Percentiles rank a stretch among this genome's conserved stretches.
Evolutionary conservation across 1,140 invertebrate species (phyloP).

Genomic region (Ruditapes philippinarum): DNA sequence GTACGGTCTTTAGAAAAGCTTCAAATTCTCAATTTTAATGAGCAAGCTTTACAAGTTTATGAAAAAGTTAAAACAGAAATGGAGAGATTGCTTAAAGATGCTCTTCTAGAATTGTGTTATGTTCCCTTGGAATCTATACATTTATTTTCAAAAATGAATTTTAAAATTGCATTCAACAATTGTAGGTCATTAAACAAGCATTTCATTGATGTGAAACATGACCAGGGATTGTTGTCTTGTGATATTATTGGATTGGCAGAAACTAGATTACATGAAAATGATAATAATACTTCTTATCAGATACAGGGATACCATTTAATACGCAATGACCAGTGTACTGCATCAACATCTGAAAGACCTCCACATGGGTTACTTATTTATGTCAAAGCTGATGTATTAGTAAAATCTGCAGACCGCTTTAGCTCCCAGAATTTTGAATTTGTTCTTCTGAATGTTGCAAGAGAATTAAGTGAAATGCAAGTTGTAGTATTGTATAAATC

Average conservation of each 20-base stretch:
- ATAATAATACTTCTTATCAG: neutral
- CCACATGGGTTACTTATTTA: slow-evolving; percentile 2
- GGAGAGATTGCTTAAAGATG: no score
- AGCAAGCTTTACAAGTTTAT: no score
- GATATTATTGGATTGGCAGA: slow-evolving; percentile 10
- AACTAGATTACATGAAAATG: neutral
- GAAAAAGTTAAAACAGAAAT: no score
- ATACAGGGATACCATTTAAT: neutral
- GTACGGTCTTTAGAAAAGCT: no score
- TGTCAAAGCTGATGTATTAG: neutral
- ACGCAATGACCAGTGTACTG: neutral
- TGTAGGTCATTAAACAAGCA: slow-evolving; percentile 22
- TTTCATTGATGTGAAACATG: neutral
- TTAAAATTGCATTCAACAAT: slow-evolving; percentile 13
- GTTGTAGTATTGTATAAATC: neutral
- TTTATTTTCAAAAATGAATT: neutral
- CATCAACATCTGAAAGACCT: neutral
- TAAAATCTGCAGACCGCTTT: neutral
- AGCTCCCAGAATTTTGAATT: neutral
- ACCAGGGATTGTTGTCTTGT: neutral
- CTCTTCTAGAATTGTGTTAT: no score
- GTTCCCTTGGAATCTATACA: neutral
- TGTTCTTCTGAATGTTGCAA: neutral
- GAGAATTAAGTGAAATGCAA: neutral
- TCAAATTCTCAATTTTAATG: no score